phyloP scores from a whole-genome alignment of 2,888 invertebrate species.

The Drosophila subquinaria region DNA sequence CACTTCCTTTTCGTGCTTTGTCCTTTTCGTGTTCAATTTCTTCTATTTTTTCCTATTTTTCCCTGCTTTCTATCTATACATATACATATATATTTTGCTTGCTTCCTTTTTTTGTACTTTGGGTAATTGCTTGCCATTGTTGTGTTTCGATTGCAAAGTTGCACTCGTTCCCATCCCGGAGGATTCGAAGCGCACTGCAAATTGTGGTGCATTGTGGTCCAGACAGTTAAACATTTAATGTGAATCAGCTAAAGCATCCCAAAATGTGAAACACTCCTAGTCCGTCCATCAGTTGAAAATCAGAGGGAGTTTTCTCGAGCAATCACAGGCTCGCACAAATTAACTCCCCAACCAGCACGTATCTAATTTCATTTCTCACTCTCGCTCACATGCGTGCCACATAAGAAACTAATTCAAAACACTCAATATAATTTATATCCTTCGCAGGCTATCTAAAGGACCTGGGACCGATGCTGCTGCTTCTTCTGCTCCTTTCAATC shows the following conservation, averaged over 20 bases:
- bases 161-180: conserved; percentile 45
- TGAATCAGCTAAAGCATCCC: conserved; percentile 32
- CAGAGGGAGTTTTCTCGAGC: conserved; percentile 1
- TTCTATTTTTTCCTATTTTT: background rate
- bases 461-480: conserved; percentile 25
- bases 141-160: conserved; percentile 67
- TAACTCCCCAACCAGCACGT: conserved; percentile 70
- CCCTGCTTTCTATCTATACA: too few relatives aligned
- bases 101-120: conserved; percentile 39
- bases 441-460: conserved; percentile 55
- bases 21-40: conserved; percentile 71
- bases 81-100: background rate
- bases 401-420: conserved; percentile 80
- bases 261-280: too few relatives aligned
- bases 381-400: conserved; percentile 68
- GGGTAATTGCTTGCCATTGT: conserved; percentile 78
- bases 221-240: conserved; percentile 55
- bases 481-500: conserved; percentile 48
- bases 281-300: conserved; percentile 16
- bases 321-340: conserved; percentile 66
- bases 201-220: conserved; percentile 51
- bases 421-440: conserved; percentile 80
- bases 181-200: conserved; percentile 57
- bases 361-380: conserved; percentile 78
- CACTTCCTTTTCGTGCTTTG: conserved; percentile 73